A percentile compares a stretch with the other conserved stretches of the same genome.
These are phyloP conservation scores for Sarcophaga carnaria DNA, from an alignment of 2,888 invertebrate species.

Conservation along the genomic window DNA sequence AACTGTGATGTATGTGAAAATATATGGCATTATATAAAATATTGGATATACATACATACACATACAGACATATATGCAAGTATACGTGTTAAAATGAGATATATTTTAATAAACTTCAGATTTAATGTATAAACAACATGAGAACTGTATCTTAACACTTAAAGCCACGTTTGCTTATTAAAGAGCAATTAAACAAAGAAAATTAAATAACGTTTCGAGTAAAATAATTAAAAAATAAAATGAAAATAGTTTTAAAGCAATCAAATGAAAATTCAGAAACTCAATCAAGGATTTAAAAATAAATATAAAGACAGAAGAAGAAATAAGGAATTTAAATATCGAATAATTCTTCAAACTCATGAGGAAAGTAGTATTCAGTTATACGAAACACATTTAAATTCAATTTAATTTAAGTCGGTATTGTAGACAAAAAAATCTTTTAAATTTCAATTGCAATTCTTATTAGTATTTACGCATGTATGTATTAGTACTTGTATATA, in stretches of 20 bases:
- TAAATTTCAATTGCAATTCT: slow-evolving; percentile 14
- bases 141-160: not conserved
- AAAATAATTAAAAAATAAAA: slow-evolving; percentile 37
- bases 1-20: no score
- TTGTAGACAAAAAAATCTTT: not conserved
- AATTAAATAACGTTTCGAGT: slow-evolving; percentile 9
- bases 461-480: not conserved
- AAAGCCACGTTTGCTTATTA: slow-evolving; percentile 25
- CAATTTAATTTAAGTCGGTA: slow-evolving; percentile 6
- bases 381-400: no score
- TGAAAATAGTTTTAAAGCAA: not conserved
- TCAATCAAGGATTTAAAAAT: no score
- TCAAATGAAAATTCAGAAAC: no score
- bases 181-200: slow-evolving; percentile 26
- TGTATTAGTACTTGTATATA: not conserved
- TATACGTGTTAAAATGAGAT: slow-evolving; percentile 17
- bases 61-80: not conserved
- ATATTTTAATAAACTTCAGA: slow-evolving; percentile 48
- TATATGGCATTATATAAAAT: no score
- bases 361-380: no score
- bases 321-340: no score
- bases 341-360: no score
- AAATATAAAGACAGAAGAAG: no score
- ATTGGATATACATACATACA: not conserved
- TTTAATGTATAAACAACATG: not conserved